These are phyloP conservation scores for Sciurus niger DNA, from an alignment of 2,113 vertebrate species.

Conservation along the genomic window DNA sequence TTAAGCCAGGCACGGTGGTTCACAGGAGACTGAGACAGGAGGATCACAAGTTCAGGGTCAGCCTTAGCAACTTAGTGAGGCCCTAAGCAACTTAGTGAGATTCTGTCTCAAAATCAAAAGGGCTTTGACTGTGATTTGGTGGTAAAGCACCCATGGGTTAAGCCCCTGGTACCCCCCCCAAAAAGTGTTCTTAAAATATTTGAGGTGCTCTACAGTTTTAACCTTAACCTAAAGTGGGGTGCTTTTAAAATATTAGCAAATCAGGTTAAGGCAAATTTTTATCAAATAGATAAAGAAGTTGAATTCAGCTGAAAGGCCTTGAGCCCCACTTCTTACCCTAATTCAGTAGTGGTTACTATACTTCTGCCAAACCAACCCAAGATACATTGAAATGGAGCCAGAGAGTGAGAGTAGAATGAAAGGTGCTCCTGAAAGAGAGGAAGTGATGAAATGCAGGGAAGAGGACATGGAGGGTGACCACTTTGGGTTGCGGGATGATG, in stretches of 20 bases:
- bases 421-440: background rate
- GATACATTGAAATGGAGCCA: background rate
- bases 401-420: background rate
- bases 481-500: background rate
- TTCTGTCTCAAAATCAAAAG: no score
- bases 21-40: no score
- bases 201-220: background rate
- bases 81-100: no score
- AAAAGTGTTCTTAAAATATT: background rate
- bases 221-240: background rate
- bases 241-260: background rate
- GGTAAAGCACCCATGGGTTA: no score
- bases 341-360: background rate
- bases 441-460: background rate
- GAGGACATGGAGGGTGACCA: background rate
- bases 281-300: background rate
- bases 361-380: background rate
- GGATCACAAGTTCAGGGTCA: no score
- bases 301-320: background rate
- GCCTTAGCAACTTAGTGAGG: no score
- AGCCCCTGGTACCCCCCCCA: no score
- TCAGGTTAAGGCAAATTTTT: background rate
- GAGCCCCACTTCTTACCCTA: background rate
- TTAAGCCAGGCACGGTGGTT: background rate
- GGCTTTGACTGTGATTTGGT: no score